These are phyloP conservation scores for Cinclus mexicanus DNA, from an alignment of 2,113 vertebrate genomes.

Conservation along the genomic window DNA sequence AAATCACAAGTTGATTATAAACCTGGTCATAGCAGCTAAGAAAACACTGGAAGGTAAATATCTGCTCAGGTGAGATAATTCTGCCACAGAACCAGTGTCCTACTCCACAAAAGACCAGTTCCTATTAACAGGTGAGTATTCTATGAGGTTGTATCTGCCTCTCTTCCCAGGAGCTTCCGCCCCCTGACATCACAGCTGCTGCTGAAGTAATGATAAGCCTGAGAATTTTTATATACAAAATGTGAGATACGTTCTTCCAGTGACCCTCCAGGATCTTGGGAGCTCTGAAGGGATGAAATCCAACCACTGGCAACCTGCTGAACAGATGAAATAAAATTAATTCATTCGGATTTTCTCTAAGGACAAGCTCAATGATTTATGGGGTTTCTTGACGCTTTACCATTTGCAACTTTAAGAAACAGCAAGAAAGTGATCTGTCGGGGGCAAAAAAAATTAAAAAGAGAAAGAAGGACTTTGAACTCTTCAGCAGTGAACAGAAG, in stretches of 20 bases:
- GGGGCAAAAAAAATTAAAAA: neutral
- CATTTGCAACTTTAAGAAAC: neutral
- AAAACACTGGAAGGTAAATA: neutral
- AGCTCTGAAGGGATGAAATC: constrained; percentile 56
- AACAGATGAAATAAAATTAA: neutral
- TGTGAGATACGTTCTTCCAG: constrained; percentile 35
- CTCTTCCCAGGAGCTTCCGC: constrained; percentile 48
- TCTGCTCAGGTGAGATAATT: neutral
- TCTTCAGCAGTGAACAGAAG: neutral
- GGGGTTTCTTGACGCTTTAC: neutral
- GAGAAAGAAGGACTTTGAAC: neutral
- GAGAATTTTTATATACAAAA: constrained; percentile 51
- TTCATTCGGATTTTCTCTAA: neutral
- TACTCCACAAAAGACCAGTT: neutral
- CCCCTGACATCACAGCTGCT: constrained; percentile 41
- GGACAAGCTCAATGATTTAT: neutral
- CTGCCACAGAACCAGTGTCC: neutral
- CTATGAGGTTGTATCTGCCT: constrained; percentile 3
- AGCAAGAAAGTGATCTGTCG: neutral
- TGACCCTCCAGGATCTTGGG: constrained; percentile 62
- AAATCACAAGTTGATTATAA: neutral
- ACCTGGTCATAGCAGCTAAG: neutral
- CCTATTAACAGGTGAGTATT: neutral
- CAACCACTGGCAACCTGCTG: constrained; percentile 43
- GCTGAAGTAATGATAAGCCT: constrained; percentile 51